Evolutionary conservation across 2,113 vertebrate genomes (phyloP), one percentile per base, ranked within the genome.

Genomic region (Bostrychus sinensis): DNA sequence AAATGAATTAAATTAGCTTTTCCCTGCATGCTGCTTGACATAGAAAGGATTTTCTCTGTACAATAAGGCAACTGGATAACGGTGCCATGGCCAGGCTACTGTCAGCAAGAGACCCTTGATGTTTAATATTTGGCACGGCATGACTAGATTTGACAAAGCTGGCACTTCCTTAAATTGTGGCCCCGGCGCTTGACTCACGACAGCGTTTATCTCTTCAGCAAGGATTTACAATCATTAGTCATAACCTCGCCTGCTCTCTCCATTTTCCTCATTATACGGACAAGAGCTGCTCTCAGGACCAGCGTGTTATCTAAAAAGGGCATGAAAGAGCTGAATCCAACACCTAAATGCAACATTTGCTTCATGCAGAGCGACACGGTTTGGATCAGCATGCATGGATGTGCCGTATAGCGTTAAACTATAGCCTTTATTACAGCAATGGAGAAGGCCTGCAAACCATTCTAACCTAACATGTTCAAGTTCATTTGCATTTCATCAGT

Each of bases 1-100:
- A 65, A 53, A 45, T 72, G 74, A 89, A 82, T 86, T 76, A 90
- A 89, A 81, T 90, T 82, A 84, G 57, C 81, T 91, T 87, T 88
- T 85, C 80, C 61, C 72, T 84, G 72, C 77, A 45, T 76, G 81
- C 79, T 66, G 46, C 78, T 84, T 56, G 67, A 74, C 84, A 85
- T 45, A 55, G 66, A 77, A 80, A 62, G 58, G 78, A 87, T 89
- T 77, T 90, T 50, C 78, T 56, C 83, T 71, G 60, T 81, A 25
- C 89, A 90, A 78, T 75, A 86, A 83, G 72, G 60, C 68, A 56
- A 60, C 54, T 68, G 68, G 75, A 82, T 91, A 83, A 83, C 82
- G 55, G 28, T 1, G 36, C 26, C n/a, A 39, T 72, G 86, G 64
- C 58, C 57, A 25, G 65, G 64, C 57, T 66, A 67, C 73, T 89